Conservation (phyloP, 1,140 invertebrate species). For the Neotoxoptera formosana region DNA sequence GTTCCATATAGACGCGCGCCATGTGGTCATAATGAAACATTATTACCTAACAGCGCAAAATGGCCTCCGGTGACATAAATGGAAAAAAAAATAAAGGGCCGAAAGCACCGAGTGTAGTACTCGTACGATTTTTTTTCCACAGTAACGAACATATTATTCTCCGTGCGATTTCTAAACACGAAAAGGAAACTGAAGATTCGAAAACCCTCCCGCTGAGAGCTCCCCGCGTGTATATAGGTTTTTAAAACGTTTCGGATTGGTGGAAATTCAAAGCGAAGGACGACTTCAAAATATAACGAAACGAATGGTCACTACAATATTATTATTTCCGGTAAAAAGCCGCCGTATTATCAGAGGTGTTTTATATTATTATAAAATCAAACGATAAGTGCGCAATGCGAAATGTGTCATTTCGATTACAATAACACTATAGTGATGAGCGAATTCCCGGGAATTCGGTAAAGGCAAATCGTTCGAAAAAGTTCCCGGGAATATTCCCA, state of each 20-base stretch:
- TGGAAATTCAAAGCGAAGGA: background rate
- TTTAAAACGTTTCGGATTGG: background rate
- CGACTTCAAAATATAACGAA: background rate
- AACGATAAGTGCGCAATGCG: background rate
- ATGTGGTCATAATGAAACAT: slow-evolving; percentile 20
- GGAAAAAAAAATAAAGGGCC: slow-evolving; percentile 28
- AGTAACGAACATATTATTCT: slow-evolving; percentile 44
- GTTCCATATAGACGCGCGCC: background rate
- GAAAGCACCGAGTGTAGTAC: slow-evolving; percentile 12
- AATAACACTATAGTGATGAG: too few species aligned
- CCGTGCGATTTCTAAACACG: too few species aligned
- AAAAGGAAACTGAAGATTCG: slow-evolving; percentile 28
- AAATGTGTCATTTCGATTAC: background rate
- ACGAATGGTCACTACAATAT: background rate
- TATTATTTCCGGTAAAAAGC: background rate
- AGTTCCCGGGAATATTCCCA: too few species aligned
- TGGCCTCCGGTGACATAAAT: background rate
- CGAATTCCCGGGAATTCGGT: too few species aligned
- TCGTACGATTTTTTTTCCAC: slow-evolving; percentile 33
- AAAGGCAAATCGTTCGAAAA: too few species aligned
- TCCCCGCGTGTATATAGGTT: background rate
- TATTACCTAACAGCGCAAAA: slow-evolving; percentile 28
- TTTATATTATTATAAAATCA: background rate
- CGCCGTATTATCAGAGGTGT: background rate
- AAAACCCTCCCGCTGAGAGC: background rate